These are phyloP conservation scores for Pemphigus obesinymphae DNA, from an alignment of 1,140 invertebrate genomes.

Conservation along the genomic window DNA sequence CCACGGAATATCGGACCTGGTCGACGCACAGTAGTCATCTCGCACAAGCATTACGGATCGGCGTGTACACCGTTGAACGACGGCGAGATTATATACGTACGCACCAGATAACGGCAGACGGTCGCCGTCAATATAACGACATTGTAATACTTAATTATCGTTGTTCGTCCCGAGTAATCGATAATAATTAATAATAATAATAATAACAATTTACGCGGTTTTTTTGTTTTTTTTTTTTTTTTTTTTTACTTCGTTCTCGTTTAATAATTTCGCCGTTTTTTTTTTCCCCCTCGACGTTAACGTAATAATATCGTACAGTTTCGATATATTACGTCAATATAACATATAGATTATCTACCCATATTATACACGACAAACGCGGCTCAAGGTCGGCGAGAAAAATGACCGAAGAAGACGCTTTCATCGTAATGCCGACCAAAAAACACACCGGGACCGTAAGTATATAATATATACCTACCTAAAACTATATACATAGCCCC, in stretches of 20 bases:
- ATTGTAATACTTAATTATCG: too few relatives aligned
- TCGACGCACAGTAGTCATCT: not conserved
- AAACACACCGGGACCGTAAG: slow-evolving; percentile 23
- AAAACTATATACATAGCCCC: too few relatives aligned
- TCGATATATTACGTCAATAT: too few relatives aligned
- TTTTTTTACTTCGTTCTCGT: not conserved
- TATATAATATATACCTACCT: not conserved
- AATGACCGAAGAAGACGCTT: slow-evolving; percentile 17
- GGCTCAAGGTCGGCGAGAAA: not conserved
- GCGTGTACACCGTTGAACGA: not conserved
- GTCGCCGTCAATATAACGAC: too few relatives aligned
- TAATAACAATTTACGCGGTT: too few relatives aligned
- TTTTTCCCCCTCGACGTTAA: too few relatives aligned
- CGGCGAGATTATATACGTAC: not conserved
- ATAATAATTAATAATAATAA: too few relatives aligned
- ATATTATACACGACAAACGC: not conserved
- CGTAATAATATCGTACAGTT: too few relatives aligned
- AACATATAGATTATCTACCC: too few relatives aligned
- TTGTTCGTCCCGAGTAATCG: too few relatives aligned
- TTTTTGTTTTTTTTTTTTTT: too few relatives aligned
- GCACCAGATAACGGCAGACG: not conserved
- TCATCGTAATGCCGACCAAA: not conserved
- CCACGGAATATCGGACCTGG: not conserved
- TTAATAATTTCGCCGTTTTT: too few relatives aligned
- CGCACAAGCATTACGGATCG: not conserved